Percentiles rank a stretch among this genome's conserved stretches.
Evolutionary conservation across 1,140 invertebrate species (phyloP).

Genomic region (Penaeus vannamei): DNA sequence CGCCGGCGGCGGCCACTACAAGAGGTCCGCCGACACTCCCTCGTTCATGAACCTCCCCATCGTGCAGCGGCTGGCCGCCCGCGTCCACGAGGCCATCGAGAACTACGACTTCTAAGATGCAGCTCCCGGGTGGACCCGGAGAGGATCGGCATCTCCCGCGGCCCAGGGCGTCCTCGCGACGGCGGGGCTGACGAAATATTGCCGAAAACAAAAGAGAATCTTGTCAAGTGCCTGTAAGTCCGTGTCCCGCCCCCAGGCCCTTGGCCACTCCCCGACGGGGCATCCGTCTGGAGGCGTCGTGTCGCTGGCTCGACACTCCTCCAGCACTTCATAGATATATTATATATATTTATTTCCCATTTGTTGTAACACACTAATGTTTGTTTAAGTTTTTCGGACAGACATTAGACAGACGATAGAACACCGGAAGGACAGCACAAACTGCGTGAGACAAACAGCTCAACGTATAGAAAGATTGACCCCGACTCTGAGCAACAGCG

Average conservation of each 20-base stretch:
- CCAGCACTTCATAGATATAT: background rate
- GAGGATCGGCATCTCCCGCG: too few species aligned
- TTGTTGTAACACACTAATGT: slow-evolving; percentile 23
- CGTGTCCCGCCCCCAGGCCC: too few species aligned
- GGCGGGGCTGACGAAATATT: too few species aligned
- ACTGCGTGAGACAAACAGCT: background rate
- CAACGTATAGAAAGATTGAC: background rate
- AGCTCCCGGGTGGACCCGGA: too few species aligned
- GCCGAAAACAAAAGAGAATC: too few species aligned
- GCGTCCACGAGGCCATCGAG: slow-evolving; percentile 48
- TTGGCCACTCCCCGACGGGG: too few species aligned
- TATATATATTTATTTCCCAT: background rate
- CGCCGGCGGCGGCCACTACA: slow-evolving; percentile 34
- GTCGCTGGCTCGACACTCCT: background rate
- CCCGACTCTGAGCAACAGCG: background rate
- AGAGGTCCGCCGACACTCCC: slow-evolving; percentile 36
- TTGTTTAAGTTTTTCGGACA: background rate
- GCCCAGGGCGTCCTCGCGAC: too few species aligned
- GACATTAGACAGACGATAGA: background rate
- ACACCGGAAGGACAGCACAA: slow-evolving; percentile 5
- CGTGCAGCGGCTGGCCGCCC: slow-evolving; percentile 39
- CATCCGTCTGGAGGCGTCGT: background rate
- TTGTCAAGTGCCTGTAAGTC: too few species aligned
- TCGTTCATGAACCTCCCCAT: slow-evolving; percentile 52
- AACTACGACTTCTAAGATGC: slow-evolving; percentile 25